Evolutionary conservation across 2,797 vertebrate species (phyloP).

Genomic region (Rousettus madagascariensis): DNA sequence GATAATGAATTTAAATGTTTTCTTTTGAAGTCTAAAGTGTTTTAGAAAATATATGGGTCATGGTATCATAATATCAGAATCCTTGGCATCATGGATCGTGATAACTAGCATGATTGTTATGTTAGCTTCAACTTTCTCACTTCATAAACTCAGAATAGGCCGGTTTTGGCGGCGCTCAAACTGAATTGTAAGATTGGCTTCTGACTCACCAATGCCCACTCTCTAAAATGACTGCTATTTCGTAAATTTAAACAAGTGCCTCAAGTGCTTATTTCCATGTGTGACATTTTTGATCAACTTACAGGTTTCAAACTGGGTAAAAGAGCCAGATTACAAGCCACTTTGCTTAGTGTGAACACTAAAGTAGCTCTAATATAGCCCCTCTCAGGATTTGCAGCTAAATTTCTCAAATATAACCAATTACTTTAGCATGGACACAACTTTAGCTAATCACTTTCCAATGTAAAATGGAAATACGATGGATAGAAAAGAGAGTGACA

Average conservation of each 20-base stretch:
- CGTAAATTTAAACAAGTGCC: constrained; percentile 58
- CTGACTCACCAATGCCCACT: constrained; percentile 17
- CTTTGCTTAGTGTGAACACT: neutral
- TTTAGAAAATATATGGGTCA: neutral
- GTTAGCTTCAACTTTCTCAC: neutral
- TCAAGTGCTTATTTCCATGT: constrained; percentile 35
- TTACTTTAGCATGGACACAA: neutral
- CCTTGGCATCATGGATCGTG: neutral
- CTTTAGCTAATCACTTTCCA: neutral
- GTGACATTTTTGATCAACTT: constrained; percentile 58
- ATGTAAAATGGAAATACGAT: neutral
- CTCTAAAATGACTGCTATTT: constrained; percentile 46
- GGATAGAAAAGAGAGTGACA: neutral
- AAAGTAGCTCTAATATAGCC: neutral
- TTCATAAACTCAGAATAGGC: neutral
- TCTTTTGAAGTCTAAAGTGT: neutral
- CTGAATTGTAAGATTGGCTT: neutral
- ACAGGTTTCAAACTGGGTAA: constrained; percentile 47
- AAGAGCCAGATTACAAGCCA: constrained; percentile 38
- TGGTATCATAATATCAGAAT: neutral
- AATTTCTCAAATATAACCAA: constrained; percentile 1
- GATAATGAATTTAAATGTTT: constrained; percentile 30
- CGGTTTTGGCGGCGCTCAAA: neutral
- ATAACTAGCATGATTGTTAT: neutral
- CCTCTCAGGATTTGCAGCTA: constrained; percentile 2